Conservation (phyloP, 2,113 vertebrate genomes). For the Eulacestoma nigropectus region DNA sequence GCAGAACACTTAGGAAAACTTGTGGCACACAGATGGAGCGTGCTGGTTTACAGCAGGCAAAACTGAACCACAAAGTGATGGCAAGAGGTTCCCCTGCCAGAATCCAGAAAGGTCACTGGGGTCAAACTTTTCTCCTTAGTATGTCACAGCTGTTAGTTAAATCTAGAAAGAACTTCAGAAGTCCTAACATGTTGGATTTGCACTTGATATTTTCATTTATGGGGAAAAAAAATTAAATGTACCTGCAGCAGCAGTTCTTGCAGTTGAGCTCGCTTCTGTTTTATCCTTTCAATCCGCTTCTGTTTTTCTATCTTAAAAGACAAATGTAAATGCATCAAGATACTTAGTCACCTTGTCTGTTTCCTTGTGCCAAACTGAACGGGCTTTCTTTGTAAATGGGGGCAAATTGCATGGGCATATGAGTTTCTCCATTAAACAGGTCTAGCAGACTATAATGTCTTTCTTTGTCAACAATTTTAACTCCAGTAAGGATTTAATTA, state of each 20-base stretch:
- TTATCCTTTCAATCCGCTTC: slow-evolving; percentile 83
- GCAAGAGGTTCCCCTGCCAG: neutral
- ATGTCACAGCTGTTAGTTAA: neutral
- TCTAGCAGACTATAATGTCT: neutral
- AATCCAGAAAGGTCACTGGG: neutral
- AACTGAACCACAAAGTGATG: neutral
- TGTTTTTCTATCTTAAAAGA: slow-evolving; percentile 83
- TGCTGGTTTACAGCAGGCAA: neutral
- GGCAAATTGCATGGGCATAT: neutral
- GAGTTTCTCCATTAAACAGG: neutral
- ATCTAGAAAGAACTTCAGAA: neutral
- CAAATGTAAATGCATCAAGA: neutral
- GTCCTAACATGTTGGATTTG: neutral
- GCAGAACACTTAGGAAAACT: neutral
- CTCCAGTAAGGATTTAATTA: neutral
- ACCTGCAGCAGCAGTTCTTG: slow-evolving; percentile 86
- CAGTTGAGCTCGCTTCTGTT: slow-evolving; percentile 83
- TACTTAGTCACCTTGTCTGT: neutral
- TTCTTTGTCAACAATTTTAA: neutral
- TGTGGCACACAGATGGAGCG: neutral
- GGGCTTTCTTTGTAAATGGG: neutral
- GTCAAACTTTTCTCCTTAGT: neutral
- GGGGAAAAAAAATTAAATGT: neutral
- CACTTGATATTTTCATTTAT: neutral
- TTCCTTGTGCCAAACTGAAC: neutral